Evolutionary conservation across 2,888 invertebrate genomes (phyloP), one percentile per base, ranked within the genome.

Genomic region (Torymus auratus): DNA sequence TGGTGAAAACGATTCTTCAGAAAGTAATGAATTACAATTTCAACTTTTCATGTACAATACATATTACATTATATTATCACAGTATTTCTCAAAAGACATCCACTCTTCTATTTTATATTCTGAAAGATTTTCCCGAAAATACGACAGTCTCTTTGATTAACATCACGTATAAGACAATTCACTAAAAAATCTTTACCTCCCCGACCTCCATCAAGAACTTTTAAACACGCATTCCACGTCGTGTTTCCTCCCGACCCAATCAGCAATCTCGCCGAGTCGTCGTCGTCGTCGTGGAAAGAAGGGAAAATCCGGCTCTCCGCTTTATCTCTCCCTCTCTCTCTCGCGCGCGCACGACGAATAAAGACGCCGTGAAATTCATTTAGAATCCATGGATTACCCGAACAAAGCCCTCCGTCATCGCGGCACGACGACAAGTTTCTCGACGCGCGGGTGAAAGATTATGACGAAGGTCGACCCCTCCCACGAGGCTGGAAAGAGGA

Each of bases 391-490:
- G 80, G 80, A 80, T 80, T 74, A 75, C 65, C 28, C 70, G 80
- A 75, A 80, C 80, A 74, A 80, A 80, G 70, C 74, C 80, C 70
- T 62, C 65, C 69, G 62, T 77, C 76, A 61, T 68, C 61, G 72
- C 60, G 28, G 41, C 60, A 28, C 70, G 60, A 75, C 58, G 73
- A 78, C 74, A 81, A 78, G 71, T 78, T 78, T 74, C 71, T 72
- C 52, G 71, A 78, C 82, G 76, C 82, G 76, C 50, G 70, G 76
- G 17, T 80, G 81, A 82, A 83, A 78, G 78, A 82, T 82, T 77
- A 78, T 80, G 78, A 74, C 70, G 80, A 80, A 82, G 78, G 83
- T 79, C 75, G 77, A 64, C 52, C 52, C 20, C 7, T 23, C 10
- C 28, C 14, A 28, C 28, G 28, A 28, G 28, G 78, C 23, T 65